phyloP scores from a whole-genome alignment of 92 coral and sea anemone genomes.

The Virgularia gustaviana region DNA sequence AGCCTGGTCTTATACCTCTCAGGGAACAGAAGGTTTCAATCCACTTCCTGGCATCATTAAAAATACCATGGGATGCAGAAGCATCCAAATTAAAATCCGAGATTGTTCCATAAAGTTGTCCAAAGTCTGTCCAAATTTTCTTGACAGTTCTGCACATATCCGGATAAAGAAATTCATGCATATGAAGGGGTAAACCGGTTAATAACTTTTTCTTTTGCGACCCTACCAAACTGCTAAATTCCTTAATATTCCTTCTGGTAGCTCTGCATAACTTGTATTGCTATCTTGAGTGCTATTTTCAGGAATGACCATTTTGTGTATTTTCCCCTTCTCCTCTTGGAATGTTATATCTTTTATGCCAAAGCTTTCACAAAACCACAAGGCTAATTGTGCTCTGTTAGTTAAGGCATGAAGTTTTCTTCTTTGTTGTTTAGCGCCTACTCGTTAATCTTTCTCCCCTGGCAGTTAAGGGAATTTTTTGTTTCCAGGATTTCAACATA shows the following conservation, averaged over 20 bases:
- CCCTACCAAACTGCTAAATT: too few relatives aligned
- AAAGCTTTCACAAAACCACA: conserved; percentile 21
- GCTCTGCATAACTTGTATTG: not conserved
- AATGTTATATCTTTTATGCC: not conserved
- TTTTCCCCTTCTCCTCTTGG: not conserved
- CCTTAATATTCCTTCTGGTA: not conserved
- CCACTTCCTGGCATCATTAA: conserved; percentile 34
- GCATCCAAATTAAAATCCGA: conserved; percentile 39
- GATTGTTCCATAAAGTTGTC: conserved; percentile 9
- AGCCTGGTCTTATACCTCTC: conserved; percentile 32
- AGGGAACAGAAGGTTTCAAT: conserved; percentile 50
- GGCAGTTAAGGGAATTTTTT: conserved; percentile 30
- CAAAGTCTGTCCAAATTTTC: conserved; percentile 49
- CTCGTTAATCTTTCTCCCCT: conserved; percentile 6
- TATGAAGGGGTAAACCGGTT: too few relatives aligned
- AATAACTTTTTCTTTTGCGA: too few relatives aligned
- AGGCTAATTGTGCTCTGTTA: not conserved
- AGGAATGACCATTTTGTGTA: not conserved
- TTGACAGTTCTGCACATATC: not conserved
- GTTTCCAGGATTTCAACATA: conserved; percentile 23
- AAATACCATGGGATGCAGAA: conserved; percentile 28
- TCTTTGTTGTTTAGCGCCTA: conserved; percentile 3
- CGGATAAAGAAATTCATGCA: not conserved
- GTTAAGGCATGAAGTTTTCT: conserved; percentile 1
- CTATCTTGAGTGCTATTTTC: not conserved